Percentiles rank a stretch among this genome's conserved stretches.
Evolutionary conservation across 2,888 invertebrate species (phyloP).

Genomic region (Blera fallax): DNA sequence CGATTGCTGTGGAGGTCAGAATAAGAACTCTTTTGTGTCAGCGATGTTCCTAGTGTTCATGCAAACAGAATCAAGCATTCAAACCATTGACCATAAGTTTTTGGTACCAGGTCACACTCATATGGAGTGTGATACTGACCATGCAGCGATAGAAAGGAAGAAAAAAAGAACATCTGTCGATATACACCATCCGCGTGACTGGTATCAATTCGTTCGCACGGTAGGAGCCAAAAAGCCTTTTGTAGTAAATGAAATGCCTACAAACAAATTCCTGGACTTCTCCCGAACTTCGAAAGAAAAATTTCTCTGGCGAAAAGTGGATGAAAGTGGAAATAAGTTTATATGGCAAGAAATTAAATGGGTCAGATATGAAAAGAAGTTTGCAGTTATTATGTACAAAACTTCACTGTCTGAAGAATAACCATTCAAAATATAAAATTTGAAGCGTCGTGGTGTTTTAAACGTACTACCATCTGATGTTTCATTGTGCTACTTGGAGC

Average conservation of each 20-base stretch:
- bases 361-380: slow-evolving; percentile 10
- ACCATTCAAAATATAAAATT: slow-evolving; percentile 14
- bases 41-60: slow-evolving; percentile 49
- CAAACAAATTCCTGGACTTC: slow-evolving; percentile 2
- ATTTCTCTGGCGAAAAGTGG: slow-evolving; percentile 8
- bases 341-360: slow-evolving; percentile 14
- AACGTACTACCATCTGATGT: no score
- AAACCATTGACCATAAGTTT: slow-evolving; percentile 32
- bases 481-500: no score
- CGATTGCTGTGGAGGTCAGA: slow-evolving; percentile 63
- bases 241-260: slow-evolving; percentile 2
- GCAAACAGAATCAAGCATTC: no score
- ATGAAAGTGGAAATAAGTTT: slow-evolving; percentile 21
- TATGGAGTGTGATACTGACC: slow-evolving; percentile 26
- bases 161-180: slow-evolving; percentile 19
- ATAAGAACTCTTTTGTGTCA: slow-evolving; percentile 63
- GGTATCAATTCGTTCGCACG: slow-evolving; percentile 6
- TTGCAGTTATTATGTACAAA: background rate
- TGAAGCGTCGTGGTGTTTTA: no score
- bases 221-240: background rate
- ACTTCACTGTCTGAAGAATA: slow-evolving; percentile 32
- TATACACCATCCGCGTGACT: slow-evolving; percentile 24
- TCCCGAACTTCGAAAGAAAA: slow-evolving; percentile 5
- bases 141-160: slow-evolving; percentile 22
- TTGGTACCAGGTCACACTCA: slow-evolving; percentile 17